Base-by-base conservation (phyloP, 2,797 vertebrate species). In the Schizothorax lantsangensis region DNA sequence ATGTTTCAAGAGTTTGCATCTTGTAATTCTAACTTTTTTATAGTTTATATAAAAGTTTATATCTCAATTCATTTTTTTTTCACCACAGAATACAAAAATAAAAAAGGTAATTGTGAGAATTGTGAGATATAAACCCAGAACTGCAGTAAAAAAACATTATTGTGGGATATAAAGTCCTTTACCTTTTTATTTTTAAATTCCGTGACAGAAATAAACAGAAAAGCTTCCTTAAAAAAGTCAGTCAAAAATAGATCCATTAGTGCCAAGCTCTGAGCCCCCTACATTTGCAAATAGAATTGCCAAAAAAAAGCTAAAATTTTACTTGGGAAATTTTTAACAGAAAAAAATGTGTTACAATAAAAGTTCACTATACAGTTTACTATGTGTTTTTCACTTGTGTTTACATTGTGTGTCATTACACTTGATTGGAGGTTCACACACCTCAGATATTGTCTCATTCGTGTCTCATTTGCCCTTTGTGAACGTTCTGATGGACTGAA, bases 341-440 rank as follows among this genome's bases (percentile, higher is more conserved):
- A 40, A 71, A 71, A 69, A 17, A 52, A 52, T 19, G 2, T 54
- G 52, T 33, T 38, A 1, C 23, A 23, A 14, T 11, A 1, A 21
- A 38, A 8, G 6, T 54, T 82, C 23, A 40, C 7, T 82, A n/a
- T n/a, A 38, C 4, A 71, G 30, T 54, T 19, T 36, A 15, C 10
- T 59, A 43, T 49, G 5, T 8, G 15, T 68, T 43, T 81, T 17
- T 74, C 14, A 38, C 21, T 40, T 38, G 23, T 79, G 59, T 11
- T 78, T 68, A 68, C 72, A 86, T 84, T 69, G 43, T 81, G 43
- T 81, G 73, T 79, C 86, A 77, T 54, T 43, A 52, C 15, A 49
- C 21, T 64, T 52, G 33, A 66, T 69, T 79, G 8, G 19, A 30
- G 23, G 26, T 79, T 71, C 30, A 33, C 33, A 49, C 71, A 21